Evolutionary conservation across 1,140 invertebrate genomes (phyloP).

Genomic region (Drosophila bocki): DNA sequence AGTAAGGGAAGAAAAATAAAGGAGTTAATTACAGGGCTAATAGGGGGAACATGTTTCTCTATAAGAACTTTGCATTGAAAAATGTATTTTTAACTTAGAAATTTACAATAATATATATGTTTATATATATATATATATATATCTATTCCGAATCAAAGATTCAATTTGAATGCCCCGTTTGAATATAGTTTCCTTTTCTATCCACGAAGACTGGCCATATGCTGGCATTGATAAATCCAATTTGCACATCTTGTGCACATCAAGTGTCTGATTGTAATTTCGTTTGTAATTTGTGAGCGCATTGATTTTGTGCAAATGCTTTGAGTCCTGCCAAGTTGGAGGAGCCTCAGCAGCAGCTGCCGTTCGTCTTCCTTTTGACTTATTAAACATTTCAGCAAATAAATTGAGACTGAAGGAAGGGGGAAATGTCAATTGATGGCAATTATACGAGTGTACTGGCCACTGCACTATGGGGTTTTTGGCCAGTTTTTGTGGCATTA

Average conservation of each 20-base stretch:
- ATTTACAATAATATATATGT: background rate
- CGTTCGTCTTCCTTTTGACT: constrained; percentile 8
- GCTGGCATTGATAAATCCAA: constrained; percentile 28
- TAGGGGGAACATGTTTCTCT: background rate
- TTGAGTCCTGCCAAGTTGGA: constrained; percentile 13
- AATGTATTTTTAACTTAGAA: background rate
- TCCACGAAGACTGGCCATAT: constrained; percentile 3
- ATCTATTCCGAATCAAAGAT: background rate
- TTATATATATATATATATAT: no score
- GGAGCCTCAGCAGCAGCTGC: constrained; percentile 4
- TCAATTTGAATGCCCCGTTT: background rate
- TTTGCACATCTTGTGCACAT: constrained; percentile 19
- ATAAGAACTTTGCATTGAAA: background rate
- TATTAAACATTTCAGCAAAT: constrained; percentile 61
- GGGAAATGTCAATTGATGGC: constrained; percentile 64
- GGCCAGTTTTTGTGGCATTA: no score
- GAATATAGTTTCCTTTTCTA: background rate
- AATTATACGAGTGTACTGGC: constrained; percentile 5
- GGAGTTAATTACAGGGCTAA: background rate
- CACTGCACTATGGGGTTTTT: no score
- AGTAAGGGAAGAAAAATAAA: background rate
- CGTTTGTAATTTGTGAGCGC: constrained; percentile 54
- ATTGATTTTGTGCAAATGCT: constrained; percentile 59
- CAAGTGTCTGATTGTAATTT: constrained; percentile 36
- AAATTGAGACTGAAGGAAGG: constrained; percentile 29